phyloP scores from a whole-genome alignment of 37 sponge, comb jelly and placozoan genomes.

The Amphimedon queenslandica region DNA sequence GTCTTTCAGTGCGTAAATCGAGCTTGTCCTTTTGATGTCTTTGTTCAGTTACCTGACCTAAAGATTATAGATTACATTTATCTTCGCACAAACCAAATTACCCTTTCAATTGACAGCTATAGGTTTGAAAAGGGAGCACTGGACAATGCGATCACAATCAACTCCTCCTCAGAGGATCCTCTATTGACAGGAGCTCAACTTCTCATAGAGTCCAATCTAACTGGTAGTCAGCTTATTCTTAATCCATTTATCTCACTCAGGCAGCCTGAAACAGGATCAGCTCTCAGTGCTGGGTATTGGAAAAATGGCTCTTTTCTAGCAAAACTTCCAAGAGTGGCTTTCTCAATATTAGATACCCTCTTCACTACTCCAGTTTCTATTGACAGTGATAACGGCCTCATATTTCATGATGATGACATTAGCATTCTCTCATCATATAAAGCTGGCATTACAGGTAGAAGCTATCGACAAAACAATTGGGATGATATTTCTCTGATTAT shows the following conservation, averaged over 20 bases:
- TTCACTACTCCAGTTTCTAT: constrained; percentile 1
- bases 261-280: not conserved
- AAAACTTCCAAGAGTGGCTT: not conserved
- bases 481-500: not conserved
- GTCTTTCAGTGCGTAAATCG: not conserved
- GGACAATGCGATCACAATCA: too few species aligned
- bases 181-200: not conserved
- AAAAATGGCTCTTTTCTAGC: not conserved
- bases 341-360: not conserved
- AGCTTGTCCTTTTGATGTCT: not conserved
- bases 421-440: not conserved
- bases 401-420: not conserved
- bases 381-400: not conserved
- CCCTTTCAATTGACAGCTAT: too few species aligned
- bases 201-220: not conserved
- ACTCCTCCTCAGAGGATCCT: too few species aligned
- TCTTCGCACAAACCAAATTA: too few species aligned
- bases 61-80: not conserved
- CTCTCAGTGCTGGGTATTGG: constrained; percentile 2
- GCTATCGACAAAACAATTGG: not conserved
- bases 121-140: too few species aligned
- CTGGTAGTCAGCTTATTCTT: not conserved
- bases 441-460: not conserved
- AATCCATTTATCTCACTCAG: not conserved
- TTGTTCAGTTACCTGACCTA: not conserved